Conservation (phyloP, 2,797 vertebrate species). For the Tarsius wallacei region DNA sequence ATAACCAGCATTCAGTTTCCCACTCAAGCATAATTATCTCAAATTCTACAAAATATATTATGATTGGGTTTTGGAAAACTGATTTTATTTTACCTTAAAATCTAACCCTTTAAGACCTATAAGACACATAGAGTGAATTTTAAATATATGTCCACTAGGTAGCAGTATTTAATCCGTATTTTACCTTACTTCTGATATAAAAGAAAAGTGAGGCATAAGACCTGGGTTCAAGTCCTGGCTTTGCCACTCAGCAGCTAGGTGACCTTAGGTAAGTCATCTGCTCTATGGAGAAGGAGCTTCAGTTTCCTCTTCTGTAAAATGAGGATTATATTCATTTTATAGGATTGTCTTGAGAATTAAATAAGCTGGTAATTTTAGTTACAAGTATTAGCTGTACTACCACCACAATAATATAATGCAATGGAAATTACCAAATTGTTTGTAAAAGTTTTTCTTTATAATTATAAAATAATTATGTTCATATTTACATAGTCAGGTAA, state of each 20-base stretch:
- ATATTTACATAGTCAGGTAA: constrained; percentile 40
- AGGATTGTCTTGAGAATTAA: constrained; percentile 53
- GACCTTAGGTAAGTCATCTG: neutral
- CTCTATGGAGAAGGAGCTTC: constrained; percentile 22
- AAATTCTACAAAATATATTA: constrained; percentile 41
- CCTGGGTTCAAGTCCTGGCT: neutral
- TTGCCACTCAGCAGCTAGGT: neutral
- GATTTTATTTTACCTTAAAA: constrained; percentile 55
- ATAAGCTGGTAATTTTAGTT: constrained; percentile 34
- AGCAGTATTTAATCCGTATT: constrained; percentile 7
- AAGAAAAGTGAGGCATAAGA: neutral
- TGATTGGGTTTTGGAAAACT: constrained; percentile 49
- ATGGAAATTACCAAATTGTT: constrained; percentile 63
- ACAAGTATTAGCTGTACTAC: constrained; percentile 27
- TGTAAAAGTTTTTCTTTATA: constrained; percentile 35
- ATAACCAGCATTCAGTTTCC: constrained; percentile 45
- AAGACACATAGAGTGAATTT: neutral
- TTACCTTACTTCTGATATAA: constrained; percentile 4
- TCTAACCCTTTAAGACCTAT: neutral
- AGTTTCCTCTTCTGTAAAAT: constrained; percentile 79
- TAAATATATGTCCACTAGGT: neutral
- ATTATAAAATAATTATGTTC: constrained; percentile 52
- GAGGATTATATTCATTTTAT: constrained; percentile 20
- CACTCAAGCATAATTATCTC: constrained; percentile 56
- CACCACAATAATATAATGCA: constrained; percentile 33